phyloP scores from a whole-genome alignment of 1,140 invertebrate species.

The Sipha flava region DNA sequence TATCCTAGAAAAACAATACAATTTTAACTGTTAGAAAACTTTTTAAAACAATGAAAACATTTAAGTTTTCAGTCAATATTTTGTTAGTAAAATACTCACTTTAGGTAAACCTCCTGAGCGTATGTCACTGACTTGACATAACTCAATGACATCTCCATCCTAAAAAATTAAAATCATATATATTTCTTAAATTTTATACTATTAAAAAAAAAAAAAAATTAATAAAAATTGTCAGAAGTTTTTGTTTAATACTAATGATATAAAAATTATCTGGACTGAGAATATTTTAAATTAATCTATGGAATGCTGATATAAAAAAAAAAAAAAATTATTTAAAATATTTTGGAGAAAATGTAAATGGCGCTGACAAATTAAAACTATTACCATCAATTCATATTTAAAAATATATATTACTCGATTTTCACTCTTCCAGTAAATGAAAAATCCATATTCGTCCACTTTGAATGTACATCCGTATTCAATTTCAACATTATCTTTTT shows the following conservation, averaged over 20 bases:
- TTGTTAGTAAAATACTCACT: conserved; percentile 48
- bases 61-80: neutral
- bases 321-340: no score
- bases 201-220: no score
- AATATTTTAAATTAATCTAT: neutral
- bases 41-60: neutral
- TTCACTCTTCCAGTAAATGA: conserved; percentile 98
- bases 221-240: no score
- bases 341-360: neutral
- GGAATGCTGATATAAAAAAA: no score
- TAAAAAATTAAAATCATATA: no score
- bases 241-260: no score
- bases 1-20: conserved; percentile 56
- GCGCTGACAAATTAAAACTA: no score
- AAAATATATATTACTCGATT: conserved; percentile 61
- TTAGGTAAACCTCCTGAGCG: conserved; percentile 78
- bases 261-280: no score
- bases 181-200: no score
- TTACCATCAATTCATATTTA: no score
- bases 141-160: conserved; percentile 93
- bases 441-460: conserved; percentile 98
- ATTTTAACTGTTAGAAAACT: neutral
- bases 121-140: conserved; percentile 96
- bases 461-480: conserved; percentile 85
- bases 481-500: conserved; percentile 80